These are phyloP conservation scores for Caenorhabditis sp. DNA, from an alignment of 2,888 invertebrate genomes.

Conservation along the genomic window DNA sequence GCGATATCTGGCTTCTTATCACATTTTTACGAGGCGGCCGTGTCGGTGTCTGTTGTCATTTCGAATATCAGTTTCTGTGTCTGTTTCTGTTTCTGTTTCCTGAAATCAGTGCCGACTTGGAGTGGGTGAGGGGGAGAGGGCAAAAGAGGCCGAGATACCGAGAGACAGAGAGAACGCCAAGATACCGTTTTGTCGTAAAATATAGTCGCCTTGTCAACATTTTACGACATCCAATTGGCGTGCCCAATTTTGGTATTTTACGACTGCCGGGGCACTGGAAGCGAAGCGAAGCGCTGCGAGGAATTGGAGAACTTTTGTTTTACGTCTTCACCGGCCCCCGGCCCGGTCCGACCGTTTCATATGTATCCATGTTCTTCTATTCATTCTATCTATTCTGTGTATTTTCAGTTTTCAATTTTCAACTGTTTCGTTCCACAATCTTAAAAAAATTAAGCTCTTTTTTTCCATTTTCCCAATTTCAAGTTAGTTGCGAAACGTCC, in stretches of 20 bases:
- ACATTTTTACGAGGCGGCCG: slow-evolving; percentile 47
- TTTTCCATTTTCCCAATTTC: too few relatives aligned
- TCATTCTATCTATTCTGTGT: too few relatives aligned
- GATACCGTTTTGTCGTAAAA: slow-evolving; percentile 61
- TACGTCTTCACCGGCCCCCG: neutral
- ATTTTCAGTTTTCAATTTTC: too few relatives aligned
- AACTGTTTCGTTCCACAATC: too few relatives aligned
- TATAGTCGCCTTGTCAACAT: slow-evolving; percentile 65
- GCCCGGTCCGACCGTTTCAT: neutral
- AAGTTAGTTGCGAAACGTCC: too few relatives aligned
- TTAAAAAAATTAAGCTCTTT: too few relatives aligned
- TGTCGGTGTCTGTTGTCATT: slow-evolving; percentile 41
- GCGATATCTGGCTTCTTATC: slow-evolving; percentile 55
- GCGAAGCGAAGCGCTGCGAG: too few relatives aligned
- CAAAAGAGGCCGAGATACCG: neutral
- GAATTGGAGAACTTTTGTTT: slow-evolving; percentile 43
- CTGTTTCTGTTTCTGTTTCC: too few relatives aligned
- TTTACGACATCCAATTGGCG: slow-evolving; percentile 65
- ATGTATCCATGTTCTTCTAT: too few relatives aligned
- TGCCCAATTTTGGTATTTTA: slow-evolving; percentile 65
- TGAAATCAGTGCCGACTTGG: slow-evolving; percentile 41
- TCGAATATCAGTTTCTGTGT: slow-evolving; percentile 59
- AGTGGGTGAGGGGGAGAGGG: too few relatives aligned
- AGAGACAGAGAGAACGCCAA: slow-evolving; percentile 4
- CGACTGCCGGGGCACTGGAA: slow-evolving; percentile 44